Base-by-base conservation (phyloP, 2,888 invertebrate genomes). In the Tuta absoluta region DNA sequence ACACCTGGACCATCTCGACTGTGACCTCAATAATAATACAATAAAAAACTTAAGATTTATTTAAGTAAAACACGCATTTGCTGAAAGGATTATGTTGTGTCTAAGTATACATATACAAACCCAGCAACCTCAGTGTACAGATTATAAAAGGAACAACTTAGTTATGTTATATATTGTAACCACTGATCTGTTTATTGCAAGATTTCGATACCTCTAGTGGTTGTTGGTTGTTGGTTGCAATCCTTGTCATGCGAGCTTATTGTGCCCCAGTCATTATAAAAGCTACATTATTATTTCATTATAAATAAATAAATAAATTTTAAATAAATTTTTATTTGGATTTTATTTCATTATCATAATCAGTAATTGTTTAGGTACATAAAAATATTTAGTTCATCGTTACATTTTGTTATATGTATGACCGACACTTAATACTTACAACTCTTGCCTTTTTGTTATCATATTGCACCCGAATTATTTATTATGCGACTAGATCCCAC, bases 401-500 rank as follows among this genome's bases (percentile, higher is more conserved):
- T 53, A 24, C 24, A 53, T 23, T 11, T 48, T 21, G 23, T 21
- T 62, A n/a, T 23, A 28, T 21, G 23, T 21, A 38, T 41, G 41
- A 41, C 41, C 41, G 41, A 41, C 48, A 19, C 48, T 48, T 48
- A 19, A 48, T 48, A 41, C 48, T 48, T 48, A 23, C 12, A 19
- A 33, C 1, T 33, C 12, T 53, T 24, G 53, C 21, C 53, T 24
- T 53, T 45, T 53, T 53, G 51, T 11, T 53, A 53, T 53, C 8
- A 1, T 37, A 66, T 69, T 71, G 71, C 77, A 73, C 71, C 68
- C 68, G 67, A 57, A 65, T 67, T 68, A 71, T 70, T 67, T 67
- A 71, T 70, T 72, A 71, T 71, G 75, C 71, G 77, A 78, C 77
- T 76, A 75, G 75, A 75, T 68, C 69, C 17, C 21, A 53, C 38